These are phyloP conservation scores for Bursaphelenchus okinawaensis DNA, from an alignment of 2,888 invertebrate species.

Conservation along the genomic window DNA sequence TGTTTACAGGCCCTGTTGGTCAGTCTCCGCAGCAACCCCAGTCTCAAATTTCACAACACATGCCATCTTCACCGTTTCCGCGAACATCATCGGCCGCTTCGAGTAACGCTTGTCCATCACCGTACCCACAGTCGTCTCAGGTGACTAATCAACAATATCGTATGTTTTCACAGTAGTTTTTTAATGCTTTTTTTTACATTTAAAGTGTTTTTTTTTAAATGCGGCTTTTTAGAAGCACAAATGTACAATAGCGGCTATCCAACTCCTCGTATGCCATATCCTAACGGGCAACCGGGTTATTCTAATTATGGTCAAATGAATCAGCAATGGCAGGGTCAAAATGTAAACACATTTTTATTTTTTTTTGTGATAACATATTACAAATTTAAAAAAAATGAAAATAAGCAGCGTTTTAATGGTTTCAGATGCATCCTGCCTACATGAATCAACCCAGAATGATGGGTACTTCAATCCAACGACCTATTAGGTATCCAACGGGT, in stretches of 20 bases:
- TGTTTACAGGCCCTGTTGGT: constrained; percentile 16
- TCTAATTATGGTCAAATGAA: background rate
- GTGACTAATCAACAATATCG: background rate
- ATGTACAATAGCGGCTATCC: background rate
- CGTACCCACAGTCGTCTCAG: constrained; percentile 1
- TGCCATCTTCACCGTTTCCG: constrained; percentile 17
- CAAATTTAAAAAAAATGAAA: too few relatives aligned
- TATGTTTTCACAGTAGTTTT: background rate
- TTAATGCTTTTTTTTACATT: background rate
- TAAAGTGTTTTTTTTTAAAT: background rate
- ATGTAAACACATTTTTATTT: too few relatives aligned
- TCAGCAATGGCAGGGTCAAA: background rate
- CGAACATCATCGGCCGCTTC: constrained; percentile 18
- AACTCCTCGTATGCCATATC: background rate
- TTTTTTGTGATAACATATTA: too few relatives aligned
- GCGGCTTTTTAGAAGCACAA: background rate
- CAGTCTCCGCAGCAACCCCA: constrained; percentile 19
- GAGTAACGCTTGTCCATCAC: constrained; percentile 16
- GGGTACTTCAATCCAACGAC: background rate
- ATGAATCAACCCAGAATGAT: constrained; percentile 3
- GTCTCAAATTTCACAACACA: constrained; percentile 10
- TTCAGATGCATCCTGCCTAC: background rate
- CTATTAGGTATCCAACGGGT: background rate
- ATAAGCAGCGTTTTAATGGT: background rate
- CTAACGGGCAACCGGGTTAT: background rate